Evolutionary conservation across 2,888 invertebrate species (phyloP), one percentile per base, ranked within the genome.

Genomic region (Chirona hameri): DNA sequence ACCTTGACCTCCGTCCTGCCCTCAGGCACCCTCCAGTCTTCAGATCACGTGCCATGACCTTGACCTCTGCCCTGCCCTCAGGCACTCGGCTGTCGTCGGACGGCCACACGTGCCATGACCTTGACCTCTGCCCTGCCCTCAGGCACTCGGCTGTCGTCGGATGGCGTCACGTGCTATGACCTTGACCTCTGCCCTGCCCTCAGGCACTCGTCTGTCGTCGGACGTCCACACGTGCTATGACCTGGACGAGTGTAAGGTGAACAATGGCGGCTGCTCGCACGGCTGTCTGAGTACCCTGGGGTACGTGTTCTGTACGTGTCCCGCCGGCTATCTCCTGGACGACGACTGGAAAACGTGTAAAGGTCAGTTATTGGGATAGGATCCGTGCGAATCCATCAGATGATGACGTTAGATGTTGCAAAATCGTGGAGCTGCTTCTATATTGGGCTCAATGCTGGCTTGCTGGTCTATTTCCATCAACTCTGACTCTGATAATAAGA

Each of bases 181-280:
- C 86, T 89, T 5, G 89, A 91, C 84, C 2, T n/a, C 31, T 15
- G 18, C 27, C 82, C 14, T 31, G 1, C 29, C 29, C 29, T 18
- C 83, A 84, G 85, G 85, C 83, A 91, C 91, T 83, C 88, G 88
- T 86, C 88, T 92, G 85, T 88, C 89, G 15, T 84, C 87, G 48
- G 91, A 92, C 88, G 90, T 90, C 86, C 91, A 90, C 86, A 89
- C 90, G 60, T 92, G 92, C 86, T 87, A 89, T 83, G 91, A 91
- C 84, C 86, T 89, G 7, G 89, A 91, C 84, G 91, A 91, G 85
- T 91, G 91, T 80, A 86, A 86, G 0, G 86, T 83, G 46, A 87
- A 87, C 15, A 88, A 87, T 82, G 87, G 86, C 29, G 88, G 88
- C 81, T 90, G 90, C 85, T 90, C 89, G 0, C 89, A 90, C 84